A percentile compares a stretch with the other conserved stretches of the same genome.
Evolutionary conservation across 2,888 invertebrate species (phyloP).

Genomic region (Glaucopsyche alexis): DNA sequence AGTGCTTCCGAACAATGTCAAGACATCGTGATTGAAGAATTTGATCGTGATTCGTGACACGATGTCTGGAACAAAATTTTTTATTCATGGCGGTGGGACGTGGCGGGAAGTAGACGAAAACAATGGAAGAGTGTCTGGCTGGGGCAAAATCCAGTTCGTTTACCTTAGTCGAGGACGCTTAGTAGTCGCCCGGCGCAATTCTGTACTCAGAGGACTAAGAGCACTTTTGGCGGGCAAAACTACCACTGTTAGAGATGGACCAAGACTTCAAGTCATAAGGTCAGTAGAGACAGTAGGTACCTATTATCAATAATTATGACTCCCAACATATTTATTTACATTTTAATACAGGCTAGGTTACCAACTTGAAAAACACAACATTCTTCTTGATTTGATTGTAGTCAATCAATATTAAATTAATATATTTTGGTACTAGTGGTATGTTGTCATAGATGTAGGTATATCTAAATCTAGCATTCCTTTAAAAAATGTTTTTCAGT

Average conservation of each 20-base stretch:
- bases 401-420: too few relatives aligned
- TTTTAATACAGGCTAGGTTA: too few relatives aligned
- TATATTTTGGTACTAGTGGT: too few relatives aligned
- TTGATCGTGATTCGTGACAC: slow-evolving; percentile 1
- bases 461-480: too few relatives aligned
- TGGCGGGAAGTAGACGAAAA: slow-evolving; percentile 51
- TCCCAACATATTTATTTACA: too few relatives aligned
- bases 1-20: neutral
- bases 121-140: slow-evolving; percentile 44
- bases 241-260: slow-evolving; percentile 43
- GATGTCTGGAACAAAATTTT: slow-evolving; percentile 42
- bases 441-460: too few relatives aligned
- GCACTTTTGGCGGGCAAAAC: slow-evolving; percentile 43
- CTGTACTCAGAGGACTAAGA: slow-evolving; percentile 48
- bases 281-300: slow-evolving; percentile 26
- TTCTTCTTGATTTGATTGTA: too few relatives aligned
- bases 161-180: slow-evolving; percentile 43
- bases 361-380: too few relatives aligned
- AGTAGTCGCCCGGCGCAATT: slow-evolving; percentile 38
- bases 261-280: slow-evolving; percentile 44
- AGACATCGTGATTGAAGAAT: neutral
- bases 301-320: neutral
- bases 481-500: too few relatives aligned
- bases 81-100: slow-evolving; percentile 46
- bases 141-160: slow-evolving; percentile 47